A percentile compares a stretch with the other conserved stretches of the same genome.
Evolutionary conservation across 2,888 invertebrate genomes (phyloP).

Genomic region (Muscina levida): DNA sequence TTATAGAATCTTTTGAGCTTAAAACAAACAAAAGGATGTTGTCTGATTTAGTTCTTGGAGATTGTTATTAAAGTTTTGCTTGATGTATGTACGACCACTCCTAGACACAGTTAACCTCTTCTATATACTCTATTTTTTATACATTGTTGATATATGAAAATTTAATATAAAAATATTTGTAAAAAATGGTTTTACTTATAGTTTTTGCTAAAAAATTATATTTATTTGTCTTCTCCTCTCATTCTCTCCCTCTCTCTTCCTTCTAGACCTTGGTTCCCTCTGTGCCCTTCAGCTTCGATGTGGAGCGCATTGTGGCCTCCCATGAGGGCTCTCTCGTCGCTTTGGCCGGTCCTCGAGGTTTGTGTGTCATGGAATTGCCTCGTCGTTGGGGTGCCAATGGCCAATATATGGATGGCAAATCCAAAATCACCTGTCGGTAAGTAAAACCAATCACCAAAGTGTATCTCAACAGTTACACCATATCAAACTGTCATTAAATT

Average conservation of each 20-base stretch:
- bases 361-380: constrained; percentile 85
- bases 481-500: constrained; percentile 58
- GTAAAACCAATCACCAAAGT: constrained; percentile 28
- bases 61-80: too few relatives aligned
- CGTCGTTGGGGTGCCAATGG: constrained; percentile 85
- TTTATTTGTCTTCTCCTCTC: not conserved
- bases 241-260: constrained; percentile 18
- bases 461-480: not conserved
- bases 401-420: constrained; percentile 84
- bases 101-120: too few relatives aligned
- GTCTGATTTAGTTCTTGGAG: too few relatives aligned
- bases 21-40: too few relatives aligned
- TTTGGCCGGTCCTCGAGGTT: constrained; percentile 84
- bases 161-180: too few relatives aligned
- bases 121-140: too few relatives aligned
- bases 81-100: too few relatives aligned
- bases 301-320: constrained; percentile 84
- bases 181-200: too few relatives aligned
- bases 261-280: constrained; percentile 85
- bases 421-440: constrained; percentile 82
- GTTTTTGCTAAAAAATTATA: too few relatives aligned
- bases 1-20: too few relatives aligned
- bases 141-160: too few relatives aligned
- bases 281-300: constrained; percentile 84
- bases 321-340: constrained; percentile 84